These are phyloP conservation scores for Podotricha telesiphe DNA, from an alignment of 2,888 invertebrate genomes.

Conservation along the genomic window DNA sequence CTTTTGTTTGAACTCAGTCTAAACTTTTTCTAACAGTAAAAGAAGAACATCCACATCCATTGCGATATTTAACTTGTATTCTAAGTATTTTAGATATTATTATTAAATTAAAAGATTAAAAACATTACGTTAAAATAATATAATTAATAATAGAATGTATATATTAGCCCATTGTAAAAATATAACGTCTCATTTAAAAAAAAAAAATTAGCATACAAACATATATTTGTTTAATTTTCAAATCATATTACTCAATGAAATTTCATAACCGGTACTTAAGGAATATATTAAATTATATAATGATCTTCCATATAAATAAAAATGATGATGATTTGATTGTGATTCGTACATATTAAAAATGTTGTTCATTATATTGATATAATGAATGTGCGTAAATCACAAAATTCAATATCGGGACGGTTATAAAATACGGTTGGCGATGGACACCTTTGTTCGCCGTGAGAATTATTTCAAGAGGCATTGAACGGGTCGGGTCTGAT, in stretches of 20 bases:
- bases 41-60: slow-evolving; percentile 2
- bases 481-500: slow-evolving; percentile 48
- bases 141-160: too few relatives aligned
- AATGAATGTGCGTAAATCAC: slow-evolving; percentile 62
- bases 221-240: neutral
- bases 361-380: slow-evolving; percentile 53
- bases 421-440: slow-evolving; percentile 70
- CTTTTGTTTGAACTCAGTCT: slow-evolving; percentile 17
- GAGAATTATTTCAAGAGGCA: slow-evolving; percentile 63
- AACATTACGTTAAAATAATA: neutral
- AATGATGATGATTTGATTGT: neutral
- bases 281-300: neutral
- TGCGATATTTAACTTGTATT: neutral
- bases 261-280: neutral
- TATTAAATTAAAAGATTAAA: neutral
- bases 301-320: neutral
- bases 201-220: too few relatives aligned
- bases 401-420: slow-evolving; percentile 70
- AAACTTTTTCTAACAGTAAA: slow-evolving; percentile 11
- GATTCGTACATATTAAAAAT: slow-evolving; percentile 10
- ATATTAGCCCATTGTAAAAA: too few relatives aligned
- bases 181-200: too few relatives aligned
- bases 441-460: slow-evolving; percentile 62
- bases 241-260: neutral
- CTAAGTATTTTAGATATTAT: slow-evolving; percentile 17